Percentiles rank a stretch among this genome's conserved stretches.
These are phyloP conservation scores for Chironomus riparius DNA, from an alignment of 2,888 invertebrate genomes.

Conservation along the genomic window DNA sequence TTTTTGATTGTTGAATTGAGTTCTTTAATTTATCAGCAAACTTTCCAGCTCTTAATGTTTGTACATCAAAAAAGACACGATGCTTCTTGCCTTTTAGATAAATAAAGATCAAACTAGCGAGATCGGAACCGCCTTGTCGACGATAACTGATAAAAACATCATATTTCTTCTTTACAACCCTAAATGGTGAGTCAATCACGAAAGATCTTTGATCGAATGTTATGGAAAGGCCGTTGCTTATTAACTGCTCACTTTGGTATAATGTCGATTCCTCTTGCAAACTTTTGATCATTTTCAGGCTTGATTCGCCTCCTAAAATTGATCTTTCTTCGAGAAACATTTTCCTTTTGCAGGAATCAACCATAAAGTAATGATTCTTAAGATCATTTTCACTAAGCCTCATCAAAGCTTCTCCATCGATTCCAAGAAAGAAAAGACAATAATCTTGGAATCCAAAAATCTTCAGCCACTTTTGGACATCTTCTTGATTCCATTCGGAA, in stretches of 20 bases:
- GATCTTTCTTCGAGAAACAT: not conserved
- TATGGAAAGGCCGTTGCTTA: not conserved
- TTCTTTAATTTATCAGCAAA: not conserved
- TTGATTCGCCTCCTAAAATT: not conserved
- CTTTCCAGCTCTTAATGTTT: not conserved
- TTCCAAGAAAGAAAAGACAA: not conserved
- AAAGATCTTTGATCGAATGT: not conserved
- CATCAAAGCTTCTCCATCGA: not conserved
- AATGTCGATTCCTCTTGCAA: not conserved
- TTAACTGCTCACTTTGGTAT: not conserved
- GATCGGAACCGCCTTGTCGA: not conserved
- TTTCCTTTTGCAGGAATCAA: not conserved
- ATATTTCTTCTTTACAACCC: not conserved
- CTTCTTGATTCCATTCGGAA: not conserved
- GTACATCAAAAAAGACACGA: not conserved
- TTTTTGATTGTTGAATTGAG: not conserved
- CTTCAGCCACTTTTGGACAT: not conserved
- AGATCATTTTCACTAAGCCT: not conserved
- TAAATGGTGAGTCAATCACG: not conserved
- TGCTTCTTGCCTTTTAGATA: not conserved
- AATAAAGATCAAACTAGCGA: not conserved
- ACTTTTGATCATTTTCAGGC: not conserved
- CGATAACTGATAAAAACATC: conserved; percentile 1
- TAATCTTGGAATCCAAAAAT: not conserved
- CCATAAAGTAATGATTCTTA: not conserved